Conservation (phyloP, 37 sponge, comb jelly and placozoan species). For the Beroe ovata region DNA sequence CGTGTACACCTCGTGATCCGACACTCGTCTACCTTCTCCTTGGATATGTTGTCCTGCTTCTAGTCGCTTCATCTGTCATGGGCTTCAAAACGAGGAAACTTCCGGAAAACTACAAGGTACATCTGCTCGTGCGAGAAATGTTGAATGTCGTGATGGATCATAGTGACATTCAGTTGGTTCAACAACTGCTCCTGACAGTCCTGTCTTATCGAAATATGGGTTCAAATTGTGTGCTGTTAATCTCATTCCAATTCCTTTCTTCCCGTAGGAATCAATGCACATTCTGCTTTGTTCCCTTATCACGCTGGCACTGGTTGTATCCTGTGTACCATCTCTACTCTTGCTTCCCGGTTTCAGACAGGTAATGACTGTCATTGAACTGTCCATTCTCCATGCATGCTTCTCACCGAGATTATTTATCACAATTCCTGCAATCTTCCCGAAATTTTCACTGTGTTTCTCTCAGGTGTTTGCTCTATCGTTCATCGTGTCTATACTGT, state of each 20-base stretch:
- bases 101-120: constrained; percentile 57
- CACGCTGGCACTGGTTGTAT: constrained; percentile 18
- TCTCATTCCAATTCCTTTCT: no score
- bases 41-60: not conserved
- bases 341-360: constrained; percentile 19
- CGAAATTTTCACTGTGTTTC: not conserved
- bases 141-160: no score
- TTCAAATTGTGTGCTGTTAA: no score
- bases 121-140: no score
- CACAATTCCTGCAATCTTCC: no score
- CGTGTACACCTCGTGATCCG: not conserved
- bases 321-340: constrained; percentile 9
- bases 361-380: no score
- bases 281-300: constrained; percentile 32
- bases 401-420: no score
- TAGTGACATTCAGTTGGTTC: no score
- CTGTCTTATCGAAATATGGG: no score
- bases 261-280: constrained; percentile 27
- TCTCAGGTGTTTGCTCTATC: constrained; percentile 46
- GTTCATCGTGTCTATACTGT: not conserved
- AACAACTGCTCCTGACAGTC: no score
- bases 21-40: constrained; percentile 1
- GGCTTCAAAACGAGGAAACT: constrained; percentile 35
- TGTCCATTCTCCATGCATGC: no score
- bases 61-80: not conserved